A percentile compares a stretch with the other conserved stretches of the same genome.
These are phyloP conservation scores for Dromiciops gliroides DNA, from an alignment of 2,113 vertebrate species.

Conservation along the genomic window DNA sequence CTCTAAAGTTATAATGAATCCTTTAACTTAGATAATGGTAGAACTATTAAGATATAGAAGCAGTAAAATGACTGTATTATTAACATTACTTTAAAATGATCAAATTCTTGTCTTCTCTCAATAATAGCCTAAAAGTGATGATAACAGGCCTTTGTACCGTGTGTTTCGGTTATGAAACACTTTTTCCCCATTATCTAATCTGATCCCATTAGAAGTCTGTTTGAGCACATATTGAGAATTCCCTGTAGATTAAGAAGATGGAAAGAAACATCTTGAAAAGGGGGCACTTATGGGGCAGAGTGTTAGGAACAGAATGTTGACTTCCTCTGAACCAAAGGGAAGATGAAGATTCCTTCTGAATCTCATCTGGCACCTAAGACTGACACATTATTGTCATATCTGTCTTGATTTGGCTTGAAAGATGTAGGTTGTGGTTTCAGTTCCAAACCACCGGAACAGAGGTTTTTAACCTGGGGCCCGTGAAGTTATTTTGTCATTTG, in stretches of 20 bases:
- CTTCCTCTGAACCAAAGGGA: background rate
- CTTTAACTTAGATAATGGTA: slow-evolving; percentile 47
- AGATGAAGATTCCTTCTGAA: background rate
- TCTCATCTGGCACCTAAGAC: background rate
- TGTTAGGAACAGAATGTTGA: background rate
- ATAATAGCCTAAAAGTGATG: background rate
- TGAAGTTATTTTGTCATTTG: background rate
- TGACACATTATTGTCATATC: background rate
- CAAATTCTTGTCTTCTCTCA: slow-evolving; percentile 7
- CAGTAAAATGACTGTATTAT: slow-evolving; percentile 30
- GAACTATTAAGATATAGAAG: slow-evolving; percentile 52
- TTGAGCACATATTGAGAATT: background rate
- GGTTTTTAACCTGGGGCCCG: background rate
- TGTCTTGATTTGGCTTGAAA: background rate
- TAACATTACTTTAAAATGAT: slow-evolving; percentile 35
- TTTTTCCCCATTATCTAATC: background rate
- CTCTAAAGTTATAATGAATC: slow-evolving; percentile 58
- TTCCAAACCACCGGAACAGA: background rate
- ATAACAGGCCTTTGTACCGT: background rate
- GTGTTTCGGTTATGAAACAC: background rate
- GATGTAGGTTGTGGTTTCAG: background rate
- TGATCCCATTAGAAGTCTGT: background rate
- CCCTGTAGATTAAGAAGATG: background rate
- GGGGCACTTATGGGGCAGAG: background rate
- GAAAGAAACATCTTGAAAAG: background rate